Evolutionary conservation across 2,888 invertebrate species (phyloP).

Genomic region (Ariolimax columbianus): DNA sequence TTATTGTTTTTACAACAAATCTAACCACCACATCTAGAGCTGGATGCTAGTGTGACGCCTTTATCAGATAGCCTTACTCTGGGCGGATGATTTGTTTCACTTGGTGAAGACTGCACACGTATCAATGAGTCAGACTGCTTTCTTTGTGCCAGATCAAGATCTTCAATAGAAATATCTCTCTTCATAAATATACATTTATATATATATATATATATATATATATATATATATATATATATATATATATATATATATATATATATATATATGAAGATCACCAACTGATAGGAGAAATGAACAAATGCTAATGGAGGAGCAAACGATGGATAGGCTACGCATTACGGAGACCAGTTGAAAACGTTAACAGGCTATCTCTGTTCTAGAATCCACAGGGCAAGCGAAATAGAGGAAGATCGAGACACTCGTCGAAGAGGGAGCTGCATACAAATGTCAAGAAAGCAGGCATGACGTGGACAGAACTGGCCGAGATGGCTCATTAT

Average conservation of each 20-base stretch:
- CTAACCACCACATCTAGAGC: background rate
- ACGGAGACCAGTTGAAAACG: too few relatives aligned
- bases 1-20: background rate
- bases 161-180: background rate
- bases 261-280: background rate
- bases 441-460: too few relatives aligned
- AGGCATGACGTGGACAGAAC: too few relatives aligned
- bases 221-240: conserved; percentile 20
- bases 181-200: too few relatives aligned
- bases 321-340: too few relatives aligned
- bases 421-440: too few relatives aligned
- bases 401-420: too few relatives aligned
- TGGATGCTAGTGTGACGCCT: background rate
- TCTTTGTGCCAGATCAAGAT: background rate
- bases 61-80: background rate
- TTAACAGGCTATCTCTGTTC: too few relatives aligned
- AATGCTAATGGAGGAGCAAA: too few relatives aligned
- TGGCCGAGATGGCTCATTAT: too few relatives aligned
- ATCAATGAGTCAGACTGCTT: background rate
- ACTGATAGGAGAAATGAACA: too few relatives aligned
- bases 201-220: conserved; percentile 17
- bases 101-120: background rate
- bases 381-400: too few relatives aligned
- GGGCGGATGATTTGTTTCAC: background rate
- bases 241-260: conserved; percentile 20